phyloP scores from a whole-genome alignment of 2,113 vertebrate species.

The Rhinopomastus cyanomelas region DNA sequence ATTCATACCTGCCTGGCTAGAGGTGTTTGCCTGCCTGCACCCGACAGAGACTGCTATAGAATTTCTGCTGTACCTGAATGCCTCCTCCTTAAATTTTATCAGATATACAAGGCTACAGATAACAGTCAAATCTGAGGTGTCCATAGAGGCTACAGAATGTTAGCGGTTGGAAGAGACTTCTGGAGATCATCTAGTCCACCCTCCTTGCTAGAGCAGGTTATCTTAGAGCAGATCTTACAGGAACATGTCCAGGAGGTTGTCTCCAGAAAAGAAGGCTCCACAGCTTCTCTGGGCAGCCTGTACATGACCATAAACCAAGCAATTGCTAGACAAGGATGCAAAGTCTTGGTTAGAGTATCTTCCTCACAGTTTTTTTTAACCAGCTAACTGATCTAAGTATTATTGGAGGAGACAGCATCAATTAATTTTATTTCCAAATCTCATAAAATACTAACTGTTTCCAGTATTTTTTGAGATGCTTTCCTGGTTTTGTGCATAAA shows the following conservation, averaged over 20 bases:
- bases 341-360: not conserved
- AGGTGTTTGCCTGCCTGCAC: not conserved
- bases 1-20: not conserved
- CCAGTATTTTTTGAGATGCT: not conserved
- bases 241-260: too few relatives aligned
- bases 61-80: not conserved
- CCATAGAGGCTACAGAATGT: not conserved
- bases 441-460: slow-evolving; percentile 40
- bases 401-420: not conserved
- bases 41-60: not conserved
- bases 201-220: too few relatives aligned
- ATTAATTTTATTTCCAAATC: slow-evolving; percentile 13
- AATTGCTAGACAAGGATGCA: not conserved
- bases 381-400: not conserved
- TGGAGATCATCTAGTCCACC: too few relatives aligned
- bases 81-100: not conserved
- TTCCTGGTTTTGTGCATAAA: not conserved
- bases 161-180: too few relatives aligned
- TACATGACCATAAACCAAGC: not conserved
- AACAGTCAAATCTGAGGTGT: not conserved
- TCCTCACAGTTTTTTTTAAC: not conserved
- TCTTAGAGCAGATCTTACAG: too few relatives aligned
- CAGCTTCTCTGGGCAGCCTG: too few relatives aligned
- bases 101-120: not conserved
- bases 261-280: too few relatives aligned